These are phyloP conservation scores for Vicugna pacos DNA, from an alignment of 2,113 vertebrate species.

Conservation along the genomic window DNA sequence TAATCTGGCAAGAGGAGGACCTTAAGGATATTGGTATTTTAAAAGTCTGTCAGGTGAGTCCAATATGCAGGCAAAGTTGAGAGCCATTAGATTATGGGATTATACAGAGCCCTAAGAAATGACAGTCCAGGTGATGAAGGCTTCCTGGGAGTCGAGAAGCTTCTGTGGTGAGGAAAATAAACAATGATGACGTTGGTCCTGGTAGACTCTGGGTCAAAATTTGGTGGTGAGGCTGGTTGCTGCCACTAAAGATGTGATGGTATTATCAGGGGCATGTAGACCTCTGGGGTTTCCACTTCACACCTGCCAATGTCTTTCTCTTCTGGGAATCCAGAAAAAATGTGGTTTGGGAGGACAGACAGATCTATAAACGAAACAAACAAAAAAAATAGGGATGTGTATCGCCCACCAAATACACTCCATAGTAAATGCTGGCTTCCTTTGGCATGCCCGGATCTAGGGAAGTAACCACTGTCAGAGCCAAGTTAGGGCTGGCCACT, in stretches of 20 bases:
- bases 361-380: conserved; percentile 8
- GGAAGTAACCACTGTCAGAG: background rate
- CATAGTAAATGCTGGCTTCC: background rate
- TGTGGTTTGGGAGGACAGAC: background rate
- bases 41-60: background rate
- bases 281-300: background rate
- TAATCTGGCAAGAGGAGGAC: background rate
- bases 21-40: background rate
- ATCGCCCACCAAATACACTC: background rate
- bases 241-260: background rate
- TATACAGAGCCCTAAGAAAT: background rate
- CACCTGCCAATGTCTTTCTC: background rate
- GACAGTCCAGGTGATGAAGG: background rate
- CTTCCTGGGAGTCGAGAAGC: background rate
- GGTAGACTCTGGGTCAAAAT: background rate
- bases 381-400: conserved; percentile 15
- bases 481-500: background rate
- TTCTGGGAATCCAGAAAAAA: conserved; percentile 29
- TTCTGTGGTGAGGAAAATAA: background rate
- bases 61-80: background rate
- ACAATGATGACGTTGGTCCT: background rate
- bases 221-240: background rate
- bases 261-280: background rate
- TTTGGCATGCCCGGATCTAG: background rate
- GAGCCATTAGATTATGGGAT: background rate